These are phyloP conservation scores for Cyclargus thomasi DNA, from an alignment of 1,140 invertebrate species.

Conservation along the genomic window DNA sequence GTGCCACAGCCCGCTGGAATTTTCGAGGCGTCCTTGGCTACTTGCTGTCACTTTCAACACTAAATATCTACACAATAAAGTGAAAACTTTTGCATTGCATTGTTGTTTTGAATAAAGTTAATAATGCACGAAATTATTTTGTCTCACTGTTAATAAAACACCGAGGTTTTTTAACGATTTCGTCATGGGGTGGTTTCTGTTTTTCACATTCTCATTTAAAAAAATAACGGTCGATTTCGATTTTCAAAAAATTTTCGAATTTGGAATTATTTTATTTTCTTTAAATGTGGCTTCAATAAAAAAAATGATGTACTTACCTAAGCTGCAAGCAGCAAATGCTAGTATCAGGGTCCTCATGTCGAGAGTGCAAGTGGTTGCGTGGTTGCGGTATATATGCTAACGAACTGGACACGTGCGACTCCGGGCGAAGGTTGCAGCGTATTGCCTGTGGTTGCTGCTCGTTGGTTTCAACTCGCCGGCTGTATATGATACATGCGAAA, in stretches of 20 bases:
- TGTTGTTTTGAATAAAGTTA: too few species aligned
- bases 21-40: constrained; percentile 39
- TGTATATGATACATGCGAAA: neutral
- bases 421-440: constrained; percentile 54
- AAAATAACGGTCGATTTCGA: too few species aligned
- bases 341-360: constrained; percentile 56
- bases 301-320: constrained; percentile 43
- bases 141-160: too few species aligned
- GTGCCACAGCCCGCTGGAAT: constrained; percentile 36
- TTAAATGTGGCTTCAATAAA: constrained; percentile 19
- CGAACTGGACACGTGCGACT: constrained; percentile 50
- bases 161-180: too few species aligned
- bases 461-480: neutral
- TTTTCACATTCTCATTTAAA: too few species aligned
- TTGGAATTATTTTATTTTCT: neutral
- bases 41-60: constrained; percentile 42
- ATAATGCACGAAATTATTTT: too few species aligned
- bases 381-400: constrained; percentile 15
- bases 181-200: too few species aligned
- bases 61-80: neutral
- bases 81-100: too few species aligned
- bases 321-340: constrained; percentile 38
- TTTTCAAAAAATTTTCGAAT: too few species aligned
- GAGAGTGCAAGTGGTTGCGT: constrained; percentile 23
- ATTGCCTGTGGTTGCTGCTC: constrained; percentile 38